phyloP scores from a whole-genome alignment of 2,888 invertebrate species.

The Calameuta idolon region DNA sequence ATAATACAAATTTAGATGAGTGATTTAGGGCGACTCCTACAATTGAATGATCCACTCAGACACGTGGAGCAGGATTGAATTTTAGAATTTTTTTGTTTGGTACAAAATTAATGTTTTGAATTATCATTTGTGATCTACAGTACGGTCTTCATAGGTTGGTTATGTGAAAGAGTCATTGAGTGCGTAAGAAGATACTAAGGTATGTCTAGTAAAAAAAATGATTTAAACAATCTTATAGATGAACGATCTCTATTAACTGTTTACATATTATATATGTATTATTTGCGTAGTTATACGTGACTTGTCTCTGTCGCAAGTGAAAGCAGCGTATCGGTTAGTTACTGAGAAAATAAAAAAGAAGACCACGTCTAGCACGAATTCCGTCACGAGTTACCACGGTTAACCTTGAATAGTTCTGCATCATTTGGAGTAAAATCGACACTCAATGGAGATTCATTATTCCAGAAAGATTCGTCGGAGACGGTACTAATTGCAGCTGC shows the following conservation, averaged over 20 bases:
- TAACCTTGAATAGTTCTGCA: slow-evolving; percentile 21
- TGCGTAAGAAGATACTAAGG: not conserved
- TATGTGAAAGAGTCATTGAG: too few relatives aligned
- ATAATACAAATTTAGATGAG: too few relatives aligned
- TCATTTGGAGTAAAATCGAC: not conserved
- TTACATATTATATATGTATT: not conserved
- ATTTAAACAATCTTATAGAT: not conserved
- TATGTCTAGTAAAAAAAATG: not conserved
- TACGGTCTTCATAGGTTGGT: too few relatives aligned
- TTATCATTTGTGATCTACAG: too few relatives aligned
- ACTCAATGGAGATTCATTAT: not conserved
- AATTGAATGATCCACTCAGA: too few relatives aligned
- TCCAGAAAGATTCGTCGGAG: not conserved
- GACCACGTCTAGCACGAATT: slow-evolving; percentile 15
- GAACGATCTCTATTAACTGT: not conserved
- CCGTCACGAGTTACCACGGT: slow-evolving; percentile 15
- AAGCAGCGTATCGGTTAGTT: not conserved
- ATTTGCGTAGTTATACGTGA: not conserved
- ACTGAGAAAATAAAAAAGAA: not conserved
- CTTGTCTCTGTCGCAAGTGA: not conserved
- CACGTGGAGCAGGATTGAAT: too few relatives aligned
- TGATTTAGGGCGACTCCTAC: too few relatives aligned
- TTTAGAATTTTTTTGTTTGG: too few relatives aligned
- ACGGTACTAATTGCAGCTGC: not conserved
- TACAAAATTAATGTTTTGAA: too few relatives aligned